Evolutionary conservation across 2,113 vertebrate species (phyloP).

Genomic region (Anhinga anhinga): DNA sequence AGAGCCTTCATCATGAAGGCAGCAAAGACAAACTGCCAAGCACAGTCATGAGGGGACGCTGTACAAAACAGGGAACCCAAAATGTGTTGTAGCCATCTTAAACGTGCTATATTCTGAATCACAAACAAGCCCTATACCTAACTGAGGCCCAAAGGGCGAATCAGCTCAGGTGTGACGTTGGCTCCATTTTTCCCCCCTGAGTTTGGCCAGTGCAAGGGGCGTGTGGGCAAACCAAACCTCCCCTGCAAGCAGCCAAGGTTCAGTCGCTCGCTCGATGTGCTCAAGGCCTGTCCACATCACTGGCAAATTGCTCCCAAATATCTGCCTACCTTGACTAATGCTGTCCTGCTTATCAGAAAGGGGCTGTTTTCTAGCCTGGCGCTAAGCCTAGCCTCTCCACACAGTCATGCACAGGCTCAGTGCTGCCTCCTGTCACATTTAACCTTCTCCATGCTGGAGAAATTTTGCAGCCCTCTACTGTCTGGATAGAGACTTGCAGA

Average conservation of each 20-base stretch:
- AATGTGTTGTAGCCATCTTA: neutral
- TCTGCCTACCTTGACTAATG: neutral
- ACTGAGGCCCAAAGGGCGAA: neutral
- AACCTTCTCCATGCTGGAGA: neutral
- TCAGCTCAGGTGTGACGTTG: neutral
- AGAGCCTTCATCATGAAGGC: neutral
- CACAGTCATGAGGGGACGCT: neutral
- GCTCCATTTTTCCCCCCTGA: neutral
- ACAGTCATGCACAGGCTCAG: neutral
- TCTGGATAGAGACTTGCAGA: neutral
- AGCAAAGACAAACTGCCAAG: neutral
- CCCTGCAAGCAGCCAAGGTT: neutral
- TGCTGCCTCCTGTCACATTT: neutral
- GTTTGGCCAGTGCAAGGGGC: neutral
- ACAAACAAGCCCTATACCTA: neutral
- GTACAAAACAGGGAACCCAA: neutral
- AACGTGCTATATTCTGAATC: neutral
- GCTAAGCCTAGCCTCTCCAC: neutral
- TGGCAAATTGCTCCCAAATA: neutral
- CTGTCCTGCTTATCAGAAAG: neutral
- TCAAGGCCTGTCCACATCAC: neutral
- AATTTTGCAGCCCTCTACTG: slow-evolving; percentile 2
- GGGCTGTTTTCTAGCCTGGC: neutral
- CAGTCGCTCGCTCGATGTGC: neutral
- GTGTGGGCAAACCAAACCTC: neutral